Percentiles rank a stretch among this genome's conserved stretches.
These are phyloP conservation scores for Aphaenogaster rudis DNA, from an alignment of 1,140 invertebrate species.

Conservation along the genomic window DNA sequence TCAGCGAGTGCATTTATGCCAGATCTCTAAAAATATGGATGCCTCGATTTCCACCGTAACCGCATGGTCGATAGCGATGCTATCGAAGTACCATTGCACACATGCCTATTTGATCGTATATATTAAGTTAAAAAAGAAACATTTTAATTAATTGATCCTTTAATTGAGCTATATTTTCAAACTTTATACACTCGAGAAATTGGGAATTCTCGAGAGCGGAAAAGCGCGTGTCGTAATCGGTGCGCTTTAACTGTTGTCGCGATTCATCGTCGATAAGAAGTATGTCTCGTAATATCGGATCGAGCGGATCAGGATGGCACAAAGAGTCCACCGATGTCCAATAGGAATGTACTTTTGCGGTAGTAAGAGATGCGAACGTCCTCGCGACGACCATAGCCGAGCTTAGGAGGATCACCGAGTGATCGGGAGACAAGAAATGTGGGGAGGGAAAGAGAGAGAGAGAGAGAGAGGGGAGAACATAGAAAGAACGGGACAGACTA, in stretches of 20 bases:
- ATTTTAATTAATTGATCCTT: background rate
- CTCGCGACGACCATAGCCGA: conserved; percentile 44
- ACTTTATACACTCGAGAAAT: conserved; percentile 6
- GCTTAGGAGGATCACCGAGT: conserved; percentile 44
- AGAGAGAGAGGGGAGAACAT: background rate
- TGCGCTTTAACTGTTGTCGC: conserved; percentile 19
- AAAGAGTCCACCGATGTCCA: conserved; percentile 58
- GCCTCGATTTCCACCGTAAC: conserved; percentile 23
- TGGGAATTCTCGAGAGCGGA: background rate
- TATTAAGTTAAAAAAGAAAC: background rate
- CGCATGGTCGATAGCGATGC: background rate
- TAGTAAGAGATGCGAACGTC: conserved; percentile 64
- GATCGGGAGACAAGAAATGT: conserved; percentile 39
- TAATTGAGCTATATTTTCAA: conserved; percentile 1
- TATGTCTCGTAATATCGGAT: conserved; percentile 59
- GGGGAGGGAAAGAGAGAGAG: background rate
- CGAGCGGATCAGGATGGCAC: conserved; percentile 63
- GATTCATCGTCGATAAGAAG: conserved; percentile 24
- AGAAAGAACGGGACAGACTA: conserved; percentile 38
- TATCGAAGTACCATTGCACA: background rate
- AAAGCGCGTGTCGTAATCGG: conserved; percentile 2
- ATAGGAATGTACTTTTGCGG: conserved; percentile 53
- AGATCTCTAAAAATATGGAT: conserved; percentile 27
- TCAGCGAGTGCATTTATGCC: conserved; percentile 27
- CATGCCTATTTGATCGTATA: background rate